phyloP scores from a whole-genome alignment of 2,113 vertebrate genomes.

The Rhinogobius similis region DNA sequence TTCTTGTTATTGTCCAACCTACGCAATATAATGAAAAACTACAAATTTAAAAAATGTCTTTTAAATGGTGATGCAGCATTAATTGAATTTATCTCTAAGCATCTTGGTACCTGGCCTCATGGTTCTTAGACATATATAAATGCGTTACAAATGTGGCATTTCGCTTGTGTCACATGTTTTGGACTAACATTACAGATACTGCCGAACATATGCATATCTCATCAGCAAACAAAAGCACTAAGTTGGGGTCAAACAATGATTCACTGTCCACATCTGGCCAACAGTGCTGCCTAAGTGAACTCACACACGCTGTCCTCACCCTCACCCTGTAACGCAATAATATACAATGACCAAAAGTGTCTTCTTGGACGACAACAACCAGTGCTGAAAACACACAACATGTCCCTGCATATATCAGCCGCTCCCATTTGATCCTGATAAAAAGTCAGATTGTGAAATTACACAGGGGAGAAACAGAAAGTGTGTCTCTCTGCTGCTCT shows the following conservation, averaged over 20 bases:
- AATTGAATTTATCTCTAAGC: too few relatives aligned
- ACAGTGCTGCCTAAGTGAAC: constrained; percentile 44
- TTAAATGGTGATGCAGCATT: not conserved
- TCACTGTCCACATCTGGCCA: constrained; percentile 70
- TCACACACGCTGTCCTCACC: constrained; percentile 53
- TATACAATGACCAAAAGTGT: constrained; percentile 45
- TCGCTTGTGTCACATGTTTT: constrained; percentile 2
- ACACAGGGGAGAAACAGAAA: constrained; percentile 20
- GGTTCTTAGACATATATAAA: not conserved
- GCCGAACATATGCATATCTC: constrained; percentile 19
- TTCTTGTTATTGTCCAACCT: not conserved
- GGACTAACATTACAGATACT: not conserved
- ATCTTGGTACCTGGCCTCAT: not conserved
- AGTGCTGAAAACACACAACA: constrained; percentile 18
- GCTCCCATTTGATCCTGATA: constrained; percentile 46
- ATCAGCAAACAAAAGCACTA: constrained; percentile 30
- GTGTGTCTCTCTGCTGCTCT: constrained; percentile 36
- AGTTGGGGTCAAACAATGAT: constrained; percentile 52
- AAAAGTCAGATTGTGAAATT: constrained; percentile 51
- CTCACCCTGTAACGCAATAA: constrained; percentile 44
- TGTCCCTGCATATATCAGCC: constrained; percentile 29
- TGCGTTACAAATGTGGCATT: not conserved
- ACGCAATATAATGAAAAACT: not conserved
- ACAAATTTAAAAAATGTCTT: too few relatives aligned
- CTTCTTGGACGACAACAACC: constrained; percentile 37